phyloP scores from a whole-genome alignment of 1,140 invertebrate genomes.

The Zaprionus tsacasi region DNA sequence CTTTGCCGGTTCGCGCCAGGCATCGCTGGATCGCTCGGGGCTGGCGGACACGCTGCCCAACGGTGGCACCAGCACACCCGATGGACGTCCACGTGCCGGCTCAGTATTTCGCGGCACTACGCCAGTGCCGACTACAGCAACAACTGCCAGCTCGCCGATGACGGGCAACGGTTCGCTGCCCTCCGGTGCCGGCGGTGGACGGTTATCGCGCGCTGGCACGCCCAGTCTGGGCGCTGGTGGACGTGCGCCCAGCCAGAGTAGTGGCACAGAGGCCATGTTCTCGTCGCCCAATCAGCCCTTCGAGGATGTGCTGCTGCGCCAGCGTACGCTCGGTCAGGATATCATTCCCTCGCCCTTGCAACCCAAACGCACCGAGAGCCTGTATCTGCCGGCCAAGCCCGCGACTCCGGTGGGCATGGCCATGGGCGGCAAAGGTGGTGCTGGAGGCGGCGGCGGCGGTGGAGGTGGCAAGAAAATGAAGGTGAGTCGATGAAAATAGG shows the following conservation, averaged over 20 bases:
- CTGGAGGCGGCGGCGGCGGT: slow-evolving; percentile 84
- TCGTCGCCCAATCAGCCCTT: slow-evolving; percentile 86
- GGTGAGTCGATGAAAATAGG: slow-evolving; percentile 56
- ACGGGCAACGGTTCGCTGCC: slow-evolving; percentile 85
- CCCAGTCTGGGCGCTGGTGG: slow-evolving; percentile 71
- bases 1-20: slow-evolving; percentile 88
- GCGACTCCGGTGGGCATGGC: slow-evolving; percentile 84
- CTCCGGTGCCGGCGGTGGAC: slow-evolving; percentile 83
- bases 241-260: slow-evolving; percentile 64
- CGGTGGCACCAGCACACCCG: slow-evolving; percentile 85
- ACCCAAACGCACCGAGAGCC: slow-evolving; percentile 94
- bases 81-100: slow-evolving; percentile 85
- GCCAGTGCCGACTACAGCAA: slow-evolving; percentile 80
- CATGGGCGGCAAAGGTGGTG: slow-evolving; percentile 84
- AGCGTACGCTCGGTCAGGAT: slow-evolving; percentile 92
- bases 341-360: slow-evolving; percentile 93
- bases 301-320: slow-evolving; percentile 91
- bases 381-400: slow-evolving; percentile 87
- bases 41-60: slow-evolving; percentile 67
- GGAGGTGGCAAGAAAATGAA: slow-evolving; percentile 84
- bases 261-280: slow-evolving; percentile 56
- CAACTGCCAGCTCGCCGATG: slow-evolving; percentile 62
- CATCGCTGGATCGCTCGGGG: slow-evolving; percentile 88
- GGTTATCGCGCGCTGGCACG: slow-evolving; percentile 84
- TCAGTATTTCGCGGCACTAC: slow-evolving; percentile 85